Evolutionary conservation across 2,113 vertebrate genomes (phyloP).

Genomic region (Anolis sagrei): DNA sequence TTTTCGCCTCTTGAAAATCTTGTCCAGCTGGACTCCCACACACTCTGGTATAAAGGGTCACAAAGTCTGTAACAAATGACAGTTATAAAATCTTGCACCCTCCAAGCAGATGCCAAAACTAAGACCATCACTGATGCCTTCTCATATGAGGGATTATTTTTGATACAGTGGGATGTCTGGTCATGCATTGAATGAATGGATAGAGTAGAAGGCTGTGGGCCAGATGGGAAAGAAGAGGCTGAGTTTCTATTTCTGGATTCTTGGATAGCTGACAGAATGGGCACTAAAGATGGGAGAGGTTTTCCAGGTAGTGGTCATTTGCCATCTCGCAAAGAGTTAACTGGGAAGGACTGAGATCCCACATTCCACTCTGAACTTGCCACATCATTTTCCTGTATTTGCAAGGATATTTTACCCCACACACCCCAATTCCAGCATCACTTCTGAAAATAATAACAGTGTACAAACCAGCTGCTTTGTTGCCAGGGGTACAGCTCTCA

Average conservation of each 20-base stretch:
- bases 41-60: background rate
- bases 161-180: background rate
- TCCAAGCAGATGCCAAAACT: background rate
- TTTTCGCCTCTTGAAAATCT: background rate
- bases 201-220: background rate
- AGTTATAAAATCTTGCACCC: background rate
- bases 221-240: background rate
- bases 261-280: background rate
- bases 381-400: background rate
- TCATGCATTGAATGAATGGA: background rate
- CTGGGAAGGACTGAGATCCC: background rate
- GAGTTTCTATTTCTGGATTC: too few relatives aligned
- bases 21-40: background rate
- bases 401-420: background rate
- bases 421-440: conserved; percentile 27
- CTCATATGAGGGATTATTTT: background rate
- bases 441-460: conserved; percentile 59
- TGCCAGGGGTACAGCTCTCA: conserved; percentile 48
- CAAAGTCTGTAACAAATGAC: background rate
- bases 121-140: too few relatives aligned
- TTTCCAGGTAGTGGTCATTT: background rate
- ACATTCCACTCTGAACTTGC: background rate
- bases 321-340: background rate
- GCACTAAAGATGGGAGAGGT: background rate
- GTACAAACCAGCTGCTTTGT: conserved; percentile 23